Base-by-base conservation (phyloP, 2,888 invertebrate genomes). In the Phalera bucephala region DNA sequence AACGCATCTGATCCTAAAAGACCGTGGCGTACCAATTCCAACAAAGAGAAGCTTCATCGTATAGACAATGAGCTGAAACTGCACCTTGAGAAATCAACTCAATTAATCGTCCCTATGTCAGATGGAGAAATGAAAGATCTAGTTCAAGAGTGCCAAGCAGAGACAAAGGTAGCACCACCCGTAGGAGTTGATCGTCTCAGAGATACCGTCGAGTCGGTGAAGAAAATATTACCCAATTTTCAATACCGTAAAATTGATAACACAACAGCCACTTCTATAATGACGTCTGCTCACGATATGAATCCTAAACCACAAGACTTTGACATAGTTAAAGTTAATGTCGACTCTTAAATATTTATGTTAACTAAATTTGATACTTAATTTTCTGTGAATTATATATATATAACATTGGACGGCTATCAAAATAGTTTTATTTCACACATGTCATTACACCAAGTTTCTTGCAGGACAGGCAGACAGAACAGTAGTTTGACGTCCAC, bases 1-100 rank as follows among this genome's bases (percentile, higher is more conserved):
- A 44, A 45, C 1, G 53, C 40, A 1, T 30, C 60, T 2, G 87
- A 88, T 41, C 75, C 79, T 0, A 85, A 82, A 35, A 64, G 80
- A 22, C 85, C 85, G 0, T 87, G 88, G 88, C 75, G 87, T 3
- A 86, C 79, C 2, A 64, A 88, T 43, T 72, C 84, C 0, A 75
- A 55, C 35, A 83, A 75, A 47, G 88, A 88, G 42, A 82, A 72
- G 39, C 63, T 88, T 1, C 45, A 81, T 2, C 79, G 84, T 5
- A 79, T 88, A 13, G 78, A 88, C 17, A 68, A 59, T 29, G 81
- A 86, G 36, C 48, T 88, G 1, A 82, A 79, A 47, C 64, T 75
- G n/a, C 84, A 87, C 33, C 40, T 64, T 1, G 84, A 85, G 29
- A 74, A 65, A 20, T 68, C 69, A 1, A 51, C 60, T 0, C 63